phyloP scores from a whole-genome alignment of 1,140 invertebrate species.

The Dryas iulia region DNA sequence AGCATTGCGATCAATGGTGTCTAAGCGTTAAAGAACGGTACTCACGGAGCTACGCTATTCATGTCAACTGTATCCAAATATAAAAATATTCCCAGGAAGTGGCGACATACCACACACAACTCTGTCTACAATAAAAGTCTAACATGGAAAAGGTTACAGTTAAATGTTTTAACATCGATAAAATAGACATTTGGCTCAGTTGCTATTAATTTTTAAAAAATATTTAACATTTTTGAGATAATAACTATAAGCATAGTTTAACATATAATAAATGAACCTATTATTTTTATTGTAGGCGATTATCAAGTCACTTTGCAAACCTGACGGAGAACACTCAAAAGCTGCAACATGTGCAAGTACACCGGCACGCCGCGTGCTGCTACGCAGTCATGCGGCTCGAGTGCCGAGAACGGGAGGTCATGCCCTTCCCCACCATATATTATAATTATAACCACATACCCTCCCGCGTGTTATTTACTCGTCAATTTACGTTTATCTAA shows the following conservation, averaged over 20 bases:
- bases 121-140: not conserved
- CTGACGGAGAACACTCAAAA: conserved; percentile 27
- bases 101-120: conserved; percentile 35
- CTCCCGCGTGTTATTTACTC: conserved; percentile 32
- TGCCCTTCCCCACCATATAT: conserved; percentile 34
- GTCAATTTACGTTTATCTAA: conserved; percentile 57
- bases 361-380: conserved; percentile 24
- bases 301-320: conserved; percentile 26
- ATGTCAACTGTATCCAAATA: conserved; percentile 27
- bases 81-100: conserved; percentile 56
- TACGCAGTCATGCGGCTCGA: conserved; percentile 32
- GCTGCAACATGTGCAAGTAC: conserved; percentile 35
- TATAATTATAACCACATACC: conserved; percentile 38
- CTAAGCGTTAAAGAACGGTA: conserved; percentile 15
- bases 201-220: no score
- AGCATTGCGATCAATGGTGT: conserved; percentile 16
- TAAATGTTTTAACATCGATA: not conserved
- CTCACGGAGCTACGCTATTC: conserved; percentile 6
- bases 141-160: not conserved
- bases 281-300: conserved; percentile 19
- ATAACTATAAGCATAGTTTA: not conserved
- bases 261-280: not conserved
- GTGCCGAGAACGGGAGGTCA: conserved; percentile 36
- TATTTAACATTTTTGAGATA: no score
- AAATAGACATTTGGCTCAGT: not conserved